Percentiles rank a stretch among this genome's conserved stretches.
Conservation (phyloP, 2,113 vertebrate genomes). For the Neofelis nebulosa region DNA sequence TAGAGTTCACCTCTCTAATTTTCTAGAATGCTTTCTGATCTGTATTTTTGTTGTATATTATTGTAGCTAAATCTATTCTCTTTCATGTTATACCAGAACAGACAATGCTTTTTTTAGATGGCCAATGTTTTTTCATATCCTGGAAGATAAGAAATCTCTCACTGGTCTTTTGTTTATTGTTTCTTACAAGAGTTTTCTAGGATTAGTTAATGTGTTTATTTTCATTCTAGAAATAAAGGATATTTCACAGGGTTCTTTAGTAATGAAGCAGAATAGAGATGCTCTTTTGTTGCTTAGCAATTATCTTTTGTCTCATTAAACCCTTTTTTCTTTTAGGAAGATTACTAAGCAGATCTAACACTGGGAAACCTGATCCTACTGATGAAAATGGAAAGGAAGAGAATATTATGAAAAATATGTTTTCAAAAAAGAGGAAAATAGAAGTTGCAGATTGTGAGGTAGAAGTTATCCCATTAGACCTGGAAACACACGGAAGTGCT, state of each 20-base stretch:
- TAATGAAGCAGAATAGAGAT: background rate
- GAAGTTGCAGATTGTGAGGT: slow-evolving; percentile 72
- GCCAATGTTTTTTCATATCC: background rate
- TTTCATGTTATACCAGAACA: slow-evolving; percentile 28
- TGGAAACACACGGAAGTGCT: slow-evolving; percentile 11
- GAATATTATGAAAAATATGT: slow-evolving; percentile 41
- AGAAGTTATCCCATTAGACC: slow-evolving; percentile 69
- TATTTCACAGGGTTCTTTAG: background rate
- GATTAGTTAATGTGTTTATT: slow-evolving; percentile 33
- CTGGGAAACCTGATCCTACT: slow-evolving; percentile 38
- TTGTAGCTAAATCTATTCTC: background rate
- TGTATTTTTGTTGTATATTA: slow-evolving; percentile 41
- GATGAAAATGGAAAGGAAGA: slow-evolving; percentile 66
- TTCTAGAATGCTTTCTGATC: slow-evolving; percentile 16
- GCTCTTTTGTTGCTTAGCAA: background rate
- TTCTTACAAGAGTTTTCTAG: background rate
- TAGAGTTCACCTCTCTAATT: slow-evolving; percentile 25
- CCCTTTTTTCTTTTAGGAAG: slow-evolving; percentile 81
- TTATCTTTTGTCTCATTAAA: background rate
- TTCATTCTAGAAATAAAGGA: slow-evolving; percentile 23
- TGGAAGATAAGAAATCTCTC: background rate
- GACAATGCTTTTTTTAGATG: background rate
- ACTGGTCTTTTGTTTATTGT: background rate
- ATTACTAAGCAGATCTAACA: slow-evolving; percentile 81
- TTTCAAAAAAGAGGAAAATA: slow-evolving; percentile 82